These are phyloP conservation scores for Drosophila busckii DNA, from an alignment of 1,140 invertebrate genomes.

Conservation along the genomic window DNA sequence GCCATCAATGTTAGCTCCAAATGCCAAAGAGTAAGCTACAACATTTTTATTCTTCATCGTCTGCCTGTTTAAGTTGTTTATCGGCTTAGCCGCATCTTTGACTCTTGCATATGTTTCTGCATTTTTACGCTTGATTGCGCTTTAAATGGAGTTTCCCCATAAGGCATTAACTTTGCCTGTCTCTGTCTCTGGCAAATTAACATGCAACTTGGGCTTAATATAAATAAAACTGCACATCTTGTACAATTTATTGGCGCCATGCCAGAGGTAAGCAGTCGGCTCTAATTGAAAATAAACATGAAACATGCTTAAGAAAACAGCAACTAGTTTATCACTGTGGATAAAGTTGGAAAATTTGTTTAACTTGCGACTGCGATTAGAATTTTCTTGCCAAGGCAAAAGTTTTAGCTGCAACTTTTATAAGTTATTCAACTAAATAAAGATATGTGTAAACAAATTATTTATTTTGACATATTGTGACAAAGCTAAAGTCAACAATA, in stretches of 20 bases:
- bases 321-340: too few species aligned
- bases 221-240: slow-evolving; percentile 13
- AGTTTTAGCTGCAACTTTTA: too few species aligned
- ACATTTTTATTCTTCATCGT: slow-evolving; percentile 1
- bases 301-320: neutral
- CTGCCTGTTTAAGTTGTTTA: slow-evolving; percentile 16
- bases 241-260: neutral
- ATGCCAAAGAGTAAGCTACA: slow-evolving; percentile 21
- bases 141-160: slow-evolving; percentile 32
- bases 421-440: too few species aligned
- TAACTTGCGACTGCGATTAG: too few species aligned
- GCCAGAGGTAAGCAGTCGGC: slow-evolving; percentile 15
- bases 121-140: slow-evolving; percentile 42
- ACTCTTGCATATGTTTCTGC: slow-evolving; percentile 27
- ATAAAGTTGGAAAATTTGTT: too few species aligned
- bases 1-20: slow-evolving; percentile 47
- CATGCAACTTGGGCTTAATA: slow-evolving; percentile 1
- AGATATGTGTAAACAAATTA: too few species aligned
- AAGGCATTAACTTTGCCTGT: slow-evolving; percentile 6
- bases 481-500: too few species aligned
- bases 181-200: slow-evolving; percentile 8
- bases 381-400: too few species aligned
- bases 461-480: too few species aligned
- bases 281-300: slow-evolving; percentile 51
- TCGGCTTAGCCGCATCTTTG: slow-evolving; percentile 29